Evolutionary conservation across 2,113 vertebrate species (phyloP), one percentile per base, ranked within the genome.

Genomic region (Pomatorhinus ruficollis): DNA sequence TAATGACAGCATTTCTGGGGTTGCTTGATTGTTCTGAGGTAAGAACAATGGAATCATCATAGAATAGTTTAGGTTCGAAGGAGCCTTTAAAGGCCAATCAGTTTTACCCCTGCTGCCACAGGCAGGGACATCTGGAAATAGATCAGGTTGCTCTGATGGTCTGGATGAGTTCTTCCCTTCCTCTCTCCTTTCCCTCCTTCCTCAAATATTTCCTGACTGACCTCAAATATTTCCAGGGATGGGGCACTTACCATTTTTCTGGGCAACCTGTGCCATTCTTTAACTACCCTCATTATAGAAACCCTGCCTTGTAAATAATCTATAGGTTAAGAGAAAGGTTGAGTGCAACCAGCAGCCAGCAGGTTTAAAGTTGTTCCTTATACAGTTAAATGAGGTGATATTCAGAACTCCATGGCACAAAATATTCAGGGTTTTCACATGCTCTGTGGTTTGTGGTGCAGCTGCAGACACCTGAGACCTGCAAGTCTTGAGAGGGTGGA

Each of bases 401-500:
- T 18, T 56, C 47, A 45, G 24, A 21, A 61, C 15, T 20, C 7
- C 6, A 12, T 7, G 12, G 20, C 9, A 61, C n/a, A 82, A 69
- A 72, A 40, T 33, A 15, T 30, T 70, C 8, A 14, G 22, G 5
- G 12, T 59, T 6, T 40, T 35, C 17, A 44, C 11, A 9, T 72
- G 27, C 28, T 45, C 4, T 15, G 15, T 63, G 19, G 33, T 53
- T 66, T 50, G 31, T 3, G 6, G 6, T 33, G 24, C 12, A 6
- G 23, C n/a, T 93, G 57, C 15, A 65, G 40, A 23, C 9, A 13
- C 3, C 1, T 40, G 52, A 57, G 15, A 75, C 13, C 15, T 6
- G 1, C 7, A 60, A 11, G 3, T 20, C 45, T n/a, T 2, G 1
- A 63, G 12, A 4, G 2, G 24, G 21, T 12, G 47, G 45, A 17